These are phyloP conservation scores for Eleutherodactylus coqui DNA, from an alignment of 2,797 vertebrate species.

Conservation along the genomic window DNA sequence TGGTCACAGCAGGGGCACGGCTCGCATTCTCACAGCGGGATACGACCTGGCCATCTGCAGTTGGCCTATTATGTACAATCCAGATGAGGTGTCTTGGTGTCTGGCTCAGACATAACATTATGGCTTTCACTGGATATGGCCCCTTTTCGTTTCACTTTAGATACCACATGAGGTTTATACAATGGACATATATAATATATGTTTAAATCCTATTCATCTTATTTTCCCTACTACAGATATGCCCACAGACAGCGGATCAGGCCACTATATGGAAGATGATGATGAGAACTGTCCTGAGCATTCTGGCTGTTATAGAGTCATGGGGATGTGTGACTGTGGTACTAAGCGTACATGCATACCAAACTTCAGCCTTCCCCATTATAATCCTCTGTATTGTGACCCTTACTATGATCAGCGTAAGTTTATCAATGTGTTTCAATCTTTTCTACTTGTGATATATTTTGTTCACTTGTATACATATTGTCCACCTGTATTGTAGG, in stretches of 20 bases:
- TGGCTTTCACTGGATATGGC: too few species aligned
- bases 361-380: neutral
- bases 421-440: neutral
- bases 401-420: neutral
- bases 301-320: slow-evolving; percentile 7
- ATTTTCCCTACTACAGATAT: neutral
- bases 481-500: neutral
- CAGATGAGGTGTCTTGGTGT: too few species aligned
- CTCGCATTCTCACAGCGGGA: too few species aligned
- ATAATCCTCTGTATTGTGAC: neutral
- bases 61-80: too few species aligned
- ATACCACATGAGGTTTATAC: neutral
- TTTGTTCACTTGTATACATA: neutral
- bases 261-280: slow-evolving; percentile 20
- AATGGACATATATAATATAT: neutral
- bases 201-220: neutral
- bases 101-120: too few species aligned
- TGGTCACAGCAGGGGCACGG: too few species aligned
- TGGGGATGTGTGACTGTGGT: slow-evolving; percentile 21
- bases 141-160: neutral
- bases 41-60: too few species aligned
- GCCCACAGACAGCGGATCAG: neutral
- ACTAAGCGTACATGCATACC: slow-evolving; percentile 31
- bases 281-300: slow-evolving; percentile 36
- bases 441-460: neutral